Conservation (phyloP, 2,113 vertebrate genomes). For the Tretioscincus oriximinensis region DNA sequence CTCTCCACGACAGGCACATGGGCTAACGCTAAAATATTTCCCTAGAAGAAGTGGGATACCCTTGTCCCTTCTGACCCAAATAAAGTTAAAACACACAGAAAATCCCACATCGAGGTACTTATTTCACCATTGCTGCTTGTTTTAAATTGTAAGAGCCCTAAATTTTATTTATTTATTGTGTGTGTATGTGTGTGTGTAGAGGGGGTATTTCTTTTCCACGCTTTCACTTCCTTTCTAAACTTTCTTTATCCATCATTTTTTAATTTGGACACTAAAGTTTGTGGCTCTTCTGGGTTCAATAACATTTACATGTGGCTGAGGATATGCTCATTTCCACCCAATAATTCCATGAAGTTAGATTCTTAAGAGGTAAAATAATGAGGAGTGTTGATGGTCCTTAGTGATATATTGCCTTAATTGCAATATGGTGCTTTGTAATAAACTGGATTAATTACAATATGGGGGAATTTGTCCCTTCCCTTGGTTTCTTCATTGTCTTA, state of each 20-base stretch:
- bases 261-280: slow-evolving; percentile 41
- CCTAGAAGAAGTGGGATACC: neutral
- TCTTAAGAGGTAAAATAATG: slow-evolving; percentile 30
- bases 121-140: neutral
- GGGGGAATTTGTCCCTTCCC: slow-evolving; percentile 15
- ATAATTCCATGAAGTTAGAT: neutral
- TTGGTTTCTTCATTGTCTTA: neutral
- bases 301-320: slow-evolving; percentile 19
- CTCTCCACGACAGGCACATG: too few relatives aligned
- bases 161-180: neutral
- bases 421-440: slow-evolving; percentile 7
- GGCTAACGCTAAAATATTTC: too few relatives aligned
- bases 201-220: slow-evolving; percentile 38
- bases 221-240: neutral
- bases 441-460: slow-evolving; percentile 16
- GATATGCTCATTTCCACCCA: slow-evolving; percentile 23
- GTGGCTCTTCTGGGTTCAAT: slow-evolving; percentile 21
- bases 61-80: neutral
- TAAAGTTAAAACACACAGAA: slow-evolving; percentile 12
- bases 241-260: slow-evolving; percentile 38
- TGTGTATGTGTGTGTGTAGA: neutral
- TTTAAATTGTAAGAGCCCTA: slow-evolving; percentile 44
- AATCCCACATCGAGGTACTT: slow-evolving; percentile 15
- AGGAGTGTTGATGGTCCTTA: neutral
- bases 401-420: slow-evolving; percentile 22